Percentiles rank a stretch among this genome's conserved stretches.
These are phyloP conservation scores for Hirtodrosophila alboralis DNA, from an alignment of 2,888 invertebrate species.

Conservation along the genomic window DNA sequence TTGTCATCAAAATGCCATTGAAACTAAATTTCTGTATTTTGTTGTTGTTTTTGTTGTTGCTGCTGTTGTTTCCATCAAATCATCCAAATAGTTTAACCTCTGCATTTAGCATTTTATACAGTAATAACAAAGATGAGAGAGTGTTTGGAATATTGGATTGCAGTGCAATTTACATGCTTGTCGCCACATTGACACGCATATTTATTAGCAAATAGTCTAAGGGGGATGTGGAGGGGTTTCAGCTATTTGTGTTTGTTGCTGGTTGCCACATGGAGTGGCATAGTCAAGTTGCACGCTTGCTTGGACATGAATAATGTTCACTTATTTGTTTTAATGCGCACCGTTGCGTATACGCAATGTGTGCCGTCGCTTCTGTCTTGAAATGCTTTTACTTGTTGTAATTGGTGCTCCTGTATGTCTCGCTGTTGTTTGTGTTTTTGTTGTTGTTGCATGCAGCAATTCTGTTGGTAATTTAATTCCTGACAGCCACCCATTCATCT, in stretches of 20 bases:
- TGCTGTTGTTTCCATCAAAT: constrained; percentile 17
- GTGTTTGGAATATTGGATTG: constrained; percentile 7
- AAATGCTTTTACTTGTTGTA: constrained; percentile 18
- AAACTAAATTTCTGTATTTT: constrained; percentile 4
- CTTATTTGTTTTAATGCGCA: constrained; percentile 66
- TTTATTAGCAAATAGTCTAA: constrained; percentile 35
- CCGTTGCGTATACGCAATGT: constrained; percentile 73
- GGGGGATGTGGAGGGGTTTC: not conserved
- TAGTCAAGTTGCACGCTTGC: constrained; percentile 59
- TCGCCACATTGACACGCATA: constrained; percentile 54
- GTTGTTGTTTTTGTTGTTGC: constrained; percentile 10
- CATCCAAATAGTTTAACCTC: constrained; percentile 35
- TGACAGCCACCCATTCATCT: constrained; percentile 1
- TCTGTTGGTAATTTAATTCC: constrained; percentile 58
- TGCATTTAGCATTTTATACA: constrained; percentile 35
- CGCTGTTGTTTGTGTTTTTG: constrained; percentile 15
- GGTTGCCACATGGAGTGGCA: constrained; percentile 17
- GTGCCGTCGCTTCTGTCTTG: constrained; percentile 9
- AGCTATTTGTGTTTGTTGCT: not conserved
- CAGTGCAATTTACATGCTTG: constrained; percentile 43
- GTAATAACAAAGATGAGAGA: constrained; percentile 3
- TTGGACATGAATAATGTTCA: constrained; percentile 67
- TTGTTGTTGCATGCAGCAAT: constrained; percentile 13
- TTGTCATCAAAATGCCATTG: constrained; percentile 45
- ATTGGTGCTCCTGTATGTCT: constrained; percentile 12